phyloP scores from a whole-genome alignment of 2,797 vertebrate genomes.

The Toxotes lorentzi region DNA sequence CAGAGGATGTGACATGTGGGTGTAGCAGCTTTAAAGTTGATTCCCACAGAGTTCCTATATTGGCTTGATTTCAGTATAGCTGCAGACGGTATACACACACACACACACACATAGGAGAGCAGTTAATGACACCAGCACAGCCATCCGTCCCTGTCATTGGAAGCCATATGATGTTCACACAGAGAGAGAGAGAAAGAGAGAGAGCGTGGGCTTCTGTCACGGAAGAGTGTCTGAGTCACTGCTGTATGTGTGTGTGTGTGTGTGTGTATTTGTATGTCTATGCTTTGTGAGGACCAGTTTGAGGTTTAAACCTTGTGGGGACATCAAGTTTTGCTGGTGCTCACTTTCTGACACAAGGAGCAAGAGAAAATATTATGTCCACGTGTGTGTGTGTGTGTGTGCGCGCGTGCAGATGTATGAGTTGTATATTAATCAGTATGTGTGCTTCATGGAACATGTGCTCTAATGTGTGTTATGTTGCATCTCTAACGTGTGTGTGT shows the following conservation, averaged over 20 bases:
- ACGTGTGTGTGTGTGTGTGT: neutral
- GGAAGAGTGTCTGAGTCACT: conserved; percentile 54
- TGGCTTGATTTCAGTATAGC: conserved; percentile 29
- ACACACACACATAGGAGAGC: conserved; percentile 33
- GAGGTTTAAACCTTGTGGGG: neutral
- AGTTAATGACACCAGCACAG: conserved; percentile 50
- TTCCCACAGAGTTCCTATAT: conserved; percentile 32
- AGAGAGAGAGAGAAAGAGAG: conserved; percentile 22
- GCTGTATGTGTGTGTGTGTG: conserved; percentile 30
- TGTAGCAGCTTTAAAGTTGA: conserved; percentile 5
- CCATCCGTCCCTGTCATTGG: conserved; percentile 55
- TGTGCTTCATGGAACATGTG: conserved; percentile 6
- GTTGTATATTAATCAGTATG: conserved; percentile 19
- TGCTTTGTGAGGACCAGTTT: neutral
- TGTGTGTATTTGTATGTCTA: conserved; percentile 15
- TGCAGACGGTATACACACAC: conserved; percentile 27
- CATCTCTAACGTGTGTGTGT: conserved; percentile 25
- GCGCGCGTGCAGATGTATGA: conserved; percentile 1
- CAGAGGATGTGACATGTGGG: neutral
- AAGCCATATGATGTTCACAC: conserved; percentile 58
- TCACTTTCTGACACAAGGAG: too few species aligned
- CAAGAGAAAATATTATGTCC: too few species aligned
- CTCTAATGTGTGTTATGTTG: conserved; percentile 25
- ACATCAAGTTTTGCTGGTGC: too few species aligned
- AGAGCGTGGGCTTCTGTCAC: conserved; percentile 47